phyloP scores from a whole-genome alignment of 2,888 invertebrate species.

The Amphiduros pacificus region DNA sequence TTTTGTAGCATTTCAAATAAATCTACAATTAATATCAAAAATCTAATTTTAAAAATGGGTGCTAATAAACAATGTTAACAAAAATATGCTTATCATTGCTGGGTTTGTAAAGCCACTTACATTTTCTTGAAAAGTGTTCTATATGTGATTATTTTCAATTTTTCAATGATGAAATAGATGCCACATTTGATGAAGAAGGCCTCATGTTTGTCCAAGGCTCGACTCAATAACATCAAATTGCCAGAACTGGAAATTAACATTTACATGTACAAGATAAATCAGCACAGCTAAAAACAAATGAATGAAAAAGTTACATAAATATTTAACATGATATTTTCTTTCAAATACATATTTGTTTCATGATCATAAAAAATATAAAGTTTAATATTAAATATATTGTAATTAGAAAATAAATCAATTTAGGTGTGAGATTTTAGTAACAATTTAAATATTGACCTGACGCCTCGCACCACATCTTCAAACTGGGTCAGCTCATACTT shows the following conservation, averaged over 20 bases:
- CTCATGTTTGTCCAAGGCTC: slow-evolving; percentile 83
- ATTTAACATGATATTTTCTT: too few species aligned
- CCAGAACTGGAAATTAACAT: slow-evolving; percentile 73
- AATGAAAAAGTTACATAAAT: neutral
- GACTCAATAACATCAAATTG: slow-evolving; percentile 80
- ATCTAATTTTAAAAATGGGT: too few species aligned
- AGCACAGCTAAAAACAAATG: too few species aligned
- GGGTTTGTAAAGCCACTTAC: slow-evolving; percentile 64
- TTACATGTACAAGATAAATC: too few species aligned
- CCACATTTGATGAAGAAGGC: slow-evolving; percentile 92
- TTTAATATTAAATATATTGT: too few species aligned
- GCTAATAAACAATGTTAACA: too few species aligned
- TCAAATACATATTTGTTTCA: too few species aligned
- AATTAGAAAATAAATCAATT: too few species aligned
- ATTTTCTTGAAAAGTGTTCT: slow-evolving; percentile 94
- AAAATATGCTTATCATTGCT: too few species aligned
- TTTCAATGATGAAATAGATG: slow-evolving; percentile 96
- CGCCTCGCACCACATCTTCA: slow-evolving; percentile 82
- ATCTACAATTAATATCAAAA: too few species aligned
- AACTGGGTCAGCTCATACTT: slow-evolving; percentile 92
- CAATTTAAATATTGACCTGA: slow-evolving; percentile 65
- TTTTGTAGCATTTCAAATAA: too few species aligned
- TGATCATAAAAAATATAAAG: too few species aligned
- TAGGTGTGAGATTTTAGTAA: neutral
- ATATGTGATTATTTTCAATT: slow-evolving; percentile 91